These are phyloP conservation scores for Phaedon cochleariae DNA, from an alignment of 2,888 invertebrate species.

Conservation along the genomic window DNA sequence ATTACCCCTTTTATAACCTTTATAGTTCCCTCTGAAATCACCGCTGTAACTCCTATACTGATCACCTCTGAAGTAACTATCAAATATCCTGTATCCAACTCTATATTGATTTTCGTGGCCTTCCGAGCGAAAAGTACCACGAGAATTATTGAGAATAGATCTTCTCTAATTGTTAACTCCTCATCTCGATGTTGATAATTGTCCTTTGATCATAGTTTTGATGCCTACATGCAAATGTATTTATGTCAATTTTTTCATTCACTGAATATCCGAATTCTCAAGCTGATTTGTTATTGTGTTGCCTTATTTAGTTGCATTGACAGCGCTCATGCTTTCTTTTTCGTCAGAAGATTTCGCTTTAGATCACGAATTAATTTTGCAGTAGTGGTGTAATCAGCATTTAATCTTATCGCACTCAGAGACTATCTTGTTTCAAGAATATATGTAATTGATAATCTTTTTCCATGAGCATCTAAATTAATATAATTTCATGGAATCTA, in stretches of 20 bases:
- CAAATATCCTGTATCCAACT: too few species aligned
- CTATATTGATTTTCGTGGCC: too few species aligned
- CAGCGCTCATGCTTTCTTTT: slow-evolving; percentile 27
- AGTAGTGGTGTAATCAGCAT: slow-evolving; percentile 16
- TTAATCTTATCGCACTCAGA: slow-evolving; percentile 28
- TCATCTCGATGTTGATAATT: slow-evolving; percentile 14
- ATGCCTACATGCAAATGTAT: slow-evolving; percentile 37
- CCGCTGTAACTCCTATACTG: too few species aligned
- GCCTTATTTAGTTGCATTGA: slow-evolving; percentile 23
- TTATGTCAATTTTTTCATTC: slow-evolving; percentile 41
- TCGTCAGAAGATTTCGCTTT: slow-evolving; percentile 28
- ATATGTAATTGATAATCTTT: slow-evolving; percentile 36
- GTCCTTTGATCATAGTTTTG: slow-evolving; percentile 21
- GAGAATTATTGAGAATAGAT: not conserved
- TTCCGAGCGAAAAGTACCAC: too few species aligned
- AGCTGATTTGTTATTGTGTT: slow-evolving; percentile 27
- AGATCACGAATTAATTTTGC: slow-evolving; percentile 29
- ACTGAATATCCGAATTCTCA: slow-evolving; percentile 29
- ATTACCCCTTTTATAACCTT: too few species aligned
- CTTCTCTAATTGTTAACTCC: not conserved
- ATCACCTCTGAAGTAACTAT: too few species aligned
- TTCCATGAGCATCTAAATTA: slow-evolving; percentile 26
- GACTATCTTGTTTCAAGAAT: slow-evolving; percentile 32
- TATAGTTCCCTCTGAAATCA: too few species aligned
- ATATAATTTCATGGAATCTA: slow-evolving; percentile 40